Conservation (phyloP, 2,113 vertebrate species). For the Callaeas wilsoni region DNA sequence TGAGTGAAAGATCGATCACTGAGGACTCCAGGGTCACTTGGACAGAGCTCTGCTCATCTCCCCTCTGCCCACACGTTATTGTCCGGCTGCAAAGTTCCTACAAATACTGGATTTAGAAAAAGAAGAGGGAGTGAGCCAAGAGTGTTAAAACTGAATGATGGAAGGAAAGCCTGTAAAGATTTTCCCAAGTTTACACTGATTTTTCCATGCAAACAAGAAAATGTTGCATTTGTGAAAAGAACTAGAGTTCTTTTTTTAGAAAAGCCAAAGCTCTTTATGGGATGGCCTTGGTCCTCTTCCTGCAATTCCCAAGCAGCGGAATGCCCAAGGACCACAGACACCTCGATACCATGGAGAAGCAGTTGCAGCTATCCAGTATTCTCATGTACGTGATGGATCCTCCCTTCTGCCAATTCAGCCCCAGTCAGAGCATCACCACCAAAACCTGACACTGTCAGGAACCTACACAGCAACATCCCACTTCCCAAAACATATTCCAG, state of each 20-base stretch:
- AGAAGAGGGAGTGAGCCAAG: background rate
- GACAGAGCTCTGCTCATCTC: background rate
- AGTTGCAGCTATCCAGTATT: accelerated
- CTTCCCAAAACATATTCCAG: background rate
- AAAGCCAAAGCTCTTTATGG: background rate
- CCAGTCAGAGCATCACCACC: background rate
- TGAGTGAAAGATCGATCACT: background rate
- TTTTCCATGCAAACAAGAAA: background rate
- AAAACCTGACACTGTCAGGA: background rate
- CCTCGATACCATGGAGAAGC: accelerated
- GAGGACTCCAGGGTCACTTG: background rate
- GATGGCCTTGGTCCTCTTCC: background rate
- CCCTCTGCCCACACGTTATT: background rate
- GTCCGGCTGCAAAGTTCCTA: background rate
- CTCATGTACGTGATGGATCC: background rate
- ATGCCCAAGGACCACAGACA: background rate
- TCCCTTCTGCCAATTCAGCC: background rate
- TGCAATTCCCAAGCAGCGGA: accelerated
- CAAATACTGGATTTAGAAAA: background rate
- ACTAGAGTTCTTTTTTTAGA: background rate
- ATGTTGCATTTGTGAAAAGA: background rate
- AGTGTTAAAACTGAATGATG: accelerated
- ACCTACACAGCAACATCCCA: accelerated
- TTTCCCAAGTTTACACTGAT: background rate
- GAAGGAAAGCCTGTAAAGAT: background rate